Evolutionary conservation across 2,888 invertebrate genomes (phyloP).

Genomic region (Plemyria rubiginata): DNA sequence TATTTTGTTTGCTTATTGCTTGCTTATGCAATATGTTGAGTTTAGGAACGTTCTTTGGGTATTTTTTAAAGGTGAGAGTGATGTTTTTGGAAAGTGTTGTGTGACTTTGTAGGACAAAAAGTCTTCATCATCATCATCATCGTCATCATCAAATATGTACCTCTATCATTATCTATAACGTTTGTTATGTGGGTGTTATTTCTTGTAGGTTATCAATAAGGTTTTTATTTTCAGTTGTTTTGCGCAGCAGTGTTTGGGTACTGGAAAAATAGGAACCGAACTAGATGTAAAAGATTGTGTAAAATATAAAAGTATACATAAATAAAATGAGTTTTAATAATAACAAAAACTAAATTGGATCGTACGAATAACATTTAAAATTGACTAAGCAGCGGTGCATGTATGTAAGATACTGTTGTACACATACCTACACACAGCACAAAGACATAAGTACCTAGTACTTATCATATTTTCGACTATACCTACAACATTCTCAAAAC

Average conservation of each 20-base stretch:
- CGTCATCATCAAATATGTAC: too few relatives aligned
- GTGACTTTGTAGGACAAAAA: too few relatives aligned
- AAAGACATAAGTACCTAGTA: too few relatives aligned
- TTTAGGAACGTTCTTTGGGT: not conserved
- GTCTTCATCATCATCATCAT: too few relatives aligned
- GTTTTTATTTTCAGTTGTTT: not conserved
- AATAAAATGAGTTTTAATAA: not conserved
- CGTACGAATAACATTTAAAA: slow-evolving; percentile 16
- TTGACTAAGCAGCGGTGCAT: slow-evolving; percentile 27
- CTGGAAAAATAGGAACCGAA: not conserved
- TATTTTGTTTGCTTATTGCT: slow-evolving; percentile 16
- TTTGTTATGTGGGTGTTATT: too few relatives aligned
- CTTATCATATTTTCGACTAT: not conserved
- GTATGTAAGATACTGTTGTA: not conserved
- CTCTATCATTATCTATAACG: too few relatives aligned
- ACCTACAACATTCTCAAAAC: not conserved
- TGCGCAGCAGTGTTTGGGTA: not conserved
- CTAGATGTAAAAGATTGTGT: not conserved
- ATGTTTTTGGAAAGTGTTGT: not conserved
- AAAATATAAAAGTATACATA: not conserved
- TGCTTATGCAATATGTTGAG: not conserved
- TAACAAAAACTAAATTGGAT: not conserved
- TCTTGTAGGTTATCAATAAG: too few relatives aligned
- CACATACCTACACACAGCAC: too few relatives aligned
- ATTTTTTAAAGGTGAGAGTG: not conserved